These are phyloP conservation scores for Ectropis grisescens DNA, from an alignment of 1,140 invertebrate species.

Conservation along the genomic window DNA sequence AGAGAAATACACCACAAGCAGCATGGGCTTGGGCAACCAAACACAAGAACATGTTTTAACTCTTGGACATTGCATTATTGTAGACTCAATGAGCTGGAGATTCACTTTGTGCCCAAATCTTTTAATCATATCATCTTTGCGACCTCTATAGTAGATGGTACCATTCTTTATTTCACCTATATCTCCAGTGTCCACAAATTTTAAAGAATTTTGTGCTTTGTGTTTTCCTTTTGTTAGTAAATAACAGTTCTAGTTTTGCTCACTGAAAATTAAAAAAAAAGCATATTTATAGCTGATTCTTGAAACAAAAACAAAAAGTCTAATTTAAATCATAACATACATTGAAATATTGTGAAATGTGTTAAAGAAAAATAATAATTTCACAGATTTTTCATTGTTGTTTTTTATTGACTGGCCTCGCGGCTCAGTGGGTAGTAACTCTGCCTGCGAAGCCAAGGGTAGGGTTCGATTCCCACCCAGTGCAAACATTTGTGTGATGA, in stretches of 20 bases:
- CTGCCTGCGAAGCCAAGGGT: too few relatives aligned
- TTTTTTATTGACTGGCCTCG: too few relatives aligned
- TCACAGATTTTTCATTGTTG: too few relatives aligned
- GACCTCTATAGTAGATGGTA: slow-evolving; percentile 74
- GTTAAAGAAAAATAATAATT: too few relatives aligned
- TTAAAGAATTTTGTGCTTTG: slow-evolving; percentile 36
- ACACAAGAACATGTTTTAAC: slow-evolving; percentile 67
- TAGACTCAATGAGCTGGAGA: slow-evolving; percentile 73
- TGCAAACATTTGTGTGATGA: too few relatives aligned
- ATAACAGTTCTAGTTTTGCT: slow-evolving; percentile 74
- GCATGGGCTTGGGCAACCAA: slow-evolving; percentile 62
- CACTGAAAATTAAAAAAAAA: slow-evolving; percentile 62
- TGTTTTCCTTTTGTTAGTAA: slow-evolving; percentile 58
- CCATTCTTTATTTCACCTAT: slow-evolving; percentile 69
- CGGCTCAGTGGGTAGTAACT: too few relatives aligned
- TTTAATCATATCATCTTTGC: slow-evolving; percentile 79
- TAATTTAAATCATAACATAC: too few relatives aligned
- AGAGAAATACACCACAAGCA: slow-evolving; percentile 68
- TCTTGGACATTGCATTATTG: slow-evolving; percentile 51
- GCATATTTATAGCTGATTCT: too few relatives aligned
- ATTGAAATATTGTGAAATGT: too few relatives aligned
- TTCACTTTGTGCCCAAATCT: slow-evolving; percentile 79
- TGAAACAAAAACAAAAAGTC: too few relatives aligned
- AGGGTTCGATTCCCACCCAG: too few relatives aligned
- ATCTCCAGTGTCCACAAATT: slow-evolving; percentile 79